These are phyloP conservation scores for Drosophila burlai DNA, from an alignment of 1,140 invertebrate genomes.

Conservation along the genomic window DNA sequence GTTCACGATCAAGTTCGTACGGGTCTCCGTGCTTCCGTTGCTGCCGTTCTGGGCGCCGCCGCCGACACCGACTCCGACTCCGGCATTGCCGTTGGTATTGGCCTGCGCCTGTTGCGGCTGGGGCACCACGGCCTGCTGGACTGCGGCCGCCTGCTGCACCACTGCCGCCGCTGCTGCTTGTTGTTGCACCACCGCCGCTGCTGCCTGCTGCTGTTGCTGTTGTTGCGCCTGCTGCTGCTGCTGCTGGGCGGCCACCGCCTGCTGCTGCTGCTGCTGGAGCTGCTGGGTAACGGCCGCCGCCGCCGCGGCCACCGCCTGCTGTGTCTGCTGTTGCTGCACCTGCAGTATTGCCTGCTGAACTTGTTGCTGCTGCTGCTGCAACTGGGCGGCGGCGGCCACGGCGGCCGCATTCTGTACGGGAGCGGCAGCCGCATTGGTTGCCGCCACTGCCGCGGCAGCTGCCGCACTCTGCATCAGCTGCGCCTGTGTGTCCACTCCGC, in stretches of 20 bases:
- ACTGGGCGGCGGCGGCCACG: constrained; percentile 89
- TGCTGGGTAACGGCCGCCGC: constrained; percentile 80
- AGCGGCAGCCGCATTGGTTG: constrained; percentile 88
- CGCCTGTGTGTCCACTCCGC: constrained; percentile 86
- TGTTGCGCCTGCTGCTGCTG: constrained; percentile 62
- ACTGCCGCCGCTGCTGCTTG: constrained; percentile 79
- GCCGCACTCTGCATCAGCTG: constrained; percentile 89
- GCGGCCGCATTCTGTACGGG: constrained; percentile 88
- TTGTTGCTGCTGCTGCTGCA: constrained; percentile 84
- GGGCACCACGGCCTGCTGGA: constrained; percentile 68
- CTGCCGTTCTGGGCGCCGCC: constrained; percentile 67
- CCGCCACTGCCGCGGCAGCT: constrained; percentile 71
- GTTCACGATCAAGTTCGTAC: constrained; percentile 95
- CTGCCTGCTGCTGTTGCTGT: constrained; percentile 62
- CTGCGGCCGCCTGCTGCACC: constrained; percentile 53
- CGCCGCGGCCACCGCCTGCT: constrained; percentile 90
- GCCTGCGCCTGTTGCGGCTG: constrained; percentile 77
- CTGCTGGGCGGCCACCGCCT: constrained; percentile 61
- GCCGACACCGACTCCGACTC: constrained; percentile 6
- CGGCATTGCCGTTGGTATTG: constrained; percentile 72
- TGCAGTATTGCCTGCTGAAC: constrained; percentile 84
- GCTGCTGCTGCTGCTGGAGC: constrained; percentile 69
- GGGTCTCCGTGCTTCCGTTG: constrained; percentile 80
- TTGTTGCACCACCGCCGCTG: constrained; percentile 74
- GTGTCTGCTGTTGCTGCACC: constrained; percentile 84